Evolutionary conservation across 2,888 invertebrate genomes (phyloP).

Genomic region (Ornithoptera priamus): DNA sequence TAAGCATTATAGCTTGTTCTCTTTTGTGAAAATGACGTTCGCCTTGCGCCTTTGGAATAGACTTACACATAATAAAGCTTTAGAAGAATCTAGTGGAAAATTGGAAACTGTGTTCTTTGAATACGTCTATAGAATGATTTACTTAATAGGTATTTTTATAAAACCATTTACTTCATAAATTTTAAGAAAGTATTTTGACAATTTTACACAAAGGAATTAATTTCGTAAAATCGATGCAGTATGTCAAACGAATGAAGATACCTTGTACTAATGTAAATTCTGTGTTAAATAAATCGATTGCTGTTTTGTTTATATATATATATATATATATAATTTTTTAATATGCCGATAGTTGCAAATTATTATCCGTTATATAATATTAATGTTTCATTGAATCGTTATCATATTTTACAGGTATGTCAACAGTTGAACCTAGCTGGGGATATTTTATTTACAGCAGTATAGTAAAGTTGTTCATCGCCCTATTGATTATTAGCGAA

Average conservation of each 20-base stretch:
- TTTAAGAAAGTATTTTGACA: background rate
- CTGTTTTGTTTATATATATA: no score
- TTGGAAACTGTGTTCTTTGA: conserved; percentile 63
- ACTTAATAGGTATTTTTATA: conserved; percentile 53
- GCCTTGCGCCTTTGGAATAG: conserved; percentile 46
- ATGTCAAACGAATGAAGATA: no score
- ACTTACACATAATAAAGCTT: conserved; percentile 54
- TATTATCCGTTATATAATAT: no score
- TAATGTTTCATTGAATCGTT: no score
- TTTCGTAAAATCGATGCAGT: no score
- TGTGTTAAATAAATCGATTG: no score
- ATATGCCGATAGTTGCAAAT: no score
- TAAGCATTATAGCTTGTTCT: conserved; percentile 6
- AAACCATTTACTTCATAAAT: background rate
- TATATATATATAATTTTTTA: no score
- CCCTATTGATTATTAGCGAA: conserved; percentile 50
- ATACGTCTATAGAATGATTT: conserved; percentile 56
- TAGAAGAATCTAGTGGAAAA: conserved; percentile 55
- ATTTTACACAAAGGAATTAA: no score
- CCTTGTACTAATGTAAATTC: no score
- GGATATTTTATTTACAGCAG: conserved; percentile 27
- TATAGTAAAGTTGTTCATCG: conserved; percentile 45
- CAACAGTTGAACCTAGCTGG: conserved; percentile 28
- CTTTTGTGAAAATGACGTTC: conserved; percentile 42
- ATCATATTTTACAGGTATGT: conserved; percentile 33